phyloP scores from a whole-genome alignment of 2,113 vertebrate species.

The Semnornis frantzii region DNA sequence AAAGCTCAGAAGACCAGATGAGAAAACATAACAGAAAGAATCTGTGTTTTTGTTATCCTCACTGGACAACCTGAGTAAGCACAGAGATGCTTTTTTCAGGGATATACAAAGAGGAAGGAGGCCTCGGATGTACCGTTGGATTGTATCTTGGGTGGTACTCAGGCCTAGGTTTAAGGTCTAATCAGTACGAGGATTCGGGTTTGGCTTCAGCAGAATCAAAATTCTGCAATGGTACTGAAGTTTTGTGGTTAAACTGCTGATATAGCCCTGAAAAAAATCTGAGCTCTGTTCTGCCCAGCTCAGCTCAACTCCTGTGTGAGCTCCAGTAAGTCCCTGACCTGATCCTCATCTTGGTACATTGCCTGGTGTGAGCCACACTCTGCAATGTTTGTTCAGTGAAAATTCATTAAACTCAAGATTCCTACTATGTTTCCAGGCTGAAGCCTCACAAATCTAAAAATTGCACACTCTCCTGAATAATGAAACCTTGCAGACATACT shows the following conservation, averaged over 20 bases:
- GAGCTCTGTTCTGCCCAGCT: not conserved
- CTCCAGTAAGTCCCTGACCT: not conserved
- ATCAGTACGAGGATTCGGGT: not conserved
- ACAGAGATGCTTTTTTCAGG: not conserved
- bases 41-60: not conserved
- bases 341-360: not conserved
- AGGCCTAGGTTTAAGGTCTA: not conserved
- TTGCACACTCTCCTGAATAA: not conserved
- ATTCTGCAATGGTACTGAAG: not conserved
- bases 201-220: not conserved
- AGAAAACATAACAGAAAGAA: not conserved
- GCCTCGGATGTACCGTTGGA: not conserved
- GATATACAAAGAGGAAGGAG: not conserved
- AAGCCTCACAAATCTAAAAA: not conserved
- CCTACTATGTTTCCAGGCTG: not conserved
- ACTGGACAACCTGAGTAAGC: not conserved
- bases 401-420: not conserved
- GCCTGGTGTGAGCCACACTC: not conserved
- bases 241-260: not conserved
- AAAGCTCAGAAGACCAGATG: not conserved
- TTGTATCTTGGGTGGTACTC: not conserved
- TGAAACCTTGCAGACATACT: not conserved
- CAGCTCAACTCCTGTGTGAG: not conserved
- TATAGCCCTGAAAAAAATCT: not conserved
- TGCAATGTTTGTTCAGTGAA: not conserved